Base-by-base conservation (phyloP, 2,113 vertebrate species). In the Macrotis lagotis region DNA sequence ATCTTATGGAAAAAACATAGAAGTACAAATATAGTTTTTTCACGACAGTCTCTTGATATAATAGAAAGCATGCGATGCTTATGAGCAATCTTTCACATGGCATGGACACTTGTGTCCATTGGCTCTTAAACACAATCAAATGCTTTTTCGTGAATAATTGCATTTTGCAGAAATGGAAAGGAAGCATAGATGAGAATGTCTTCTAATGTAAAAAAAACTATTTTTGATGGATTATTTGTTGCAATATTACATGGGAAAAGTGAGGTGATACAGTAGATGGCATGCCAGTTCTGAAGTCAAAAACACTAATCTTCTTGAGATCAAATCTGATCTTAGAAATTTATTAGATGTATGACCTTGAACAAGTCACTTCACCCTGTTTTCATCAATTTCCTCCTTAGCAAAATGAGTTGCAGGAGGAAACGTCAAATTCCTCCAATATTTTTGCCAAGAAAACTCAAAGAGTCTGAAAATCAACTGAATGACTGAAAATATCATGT, bases 191-290 rank as follows among this genome's bases (percentile, higher is more conserved):
- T n/a, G 47, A 59, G 51, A 44, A 47, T 51, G 89, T 49, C 19
- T n/a, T 89, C 37, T 83, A 50, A 3, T 3, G 0, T 0, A 53
- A 88, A 44, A 53, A 88, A 44, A 88, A 37, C 28, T 52, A 37
- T 48, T 3, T 0, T 1, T 37, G 3, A 44, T 2, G 0, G 9
- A 90, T 25, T 19, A 14, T 25, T 0, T 0, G 0, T 0, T 6
- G 93, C 50, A 51, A 59, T 26, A 51, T 50, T 8, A 44, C 66
- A 44, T 66, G 31, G 55, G 31, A 31, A 66, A 3, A 37, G 3
- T 16, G 12, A 31, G 55, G 10, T 37, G 55, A 11, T 14, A 10
- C 11, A 66, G 28, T 66, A 19, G 55, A 66, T 37, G 3, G 59
- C 37, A 8, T 66, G 31, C 3, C 7, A 31, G 31, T 11, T 14